Base-by-base conservation (phyloP, 2,797 vertebrate species). In the Craterocephalus amniculus region DNA sequence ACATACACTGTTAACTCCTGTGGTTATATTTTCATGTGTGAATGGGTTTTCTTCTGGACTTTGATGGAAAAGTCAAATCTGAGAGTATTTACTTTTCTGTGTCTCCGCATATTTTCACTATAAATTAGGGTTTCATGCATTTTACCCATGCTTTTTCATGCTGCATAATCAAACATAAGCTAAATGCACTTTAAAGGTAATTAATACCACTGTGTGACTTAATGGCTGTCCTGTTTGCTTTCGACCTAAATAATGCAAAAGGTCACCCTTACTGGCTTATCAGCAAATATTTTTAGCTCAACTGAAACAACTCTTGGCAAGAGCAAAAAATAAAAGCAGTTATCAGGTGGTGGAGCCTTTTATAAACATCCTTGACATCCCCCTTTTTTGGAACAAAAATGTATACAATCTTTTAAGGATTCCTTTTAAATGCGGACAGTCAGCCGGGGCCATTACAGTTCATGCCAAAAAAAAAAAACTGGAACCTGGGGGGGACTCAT, bases 341-440 rank as follows among this genome's bases (percentile, higher is more conserved):
- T 51, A 51, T 51, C 22, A 26, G n/a, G 48, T 13, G 22, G 11
- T 70, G 31, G 0, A 29, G 29, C 4, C 54, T 65, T 63, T 16
- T 7, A 56, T 65, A 67, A 67, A 80, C 55, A 82, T 54, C 62
- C 43, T 4, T 49, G 31, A 72, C 76, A 68, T n/a, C 55, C 72
- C 62, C 58, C 36, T 22, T 55, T 48, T 63, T 63, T 64, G 22
- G 62, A 69, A 71, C 18, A 12, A 20, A 62, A 14, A 27, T 8
- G 29, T 6, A 61, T 48, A 64, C 58, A 69, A 67, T 31, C 81
- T 71, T 55, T 55, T 18, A 62, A 83, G 49, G 49, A 76, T 84
- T 75, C 59, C 54, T 71, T 74, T 71, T 72, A 71, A 74, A 78
- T 4, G 2, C 54, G 77, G 81, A 70, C 67, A 64, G 60, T 31